Base-by-base conservation (phyloP, 2,113 vertebrate genomes). In the Limanda limanda region DNA sequence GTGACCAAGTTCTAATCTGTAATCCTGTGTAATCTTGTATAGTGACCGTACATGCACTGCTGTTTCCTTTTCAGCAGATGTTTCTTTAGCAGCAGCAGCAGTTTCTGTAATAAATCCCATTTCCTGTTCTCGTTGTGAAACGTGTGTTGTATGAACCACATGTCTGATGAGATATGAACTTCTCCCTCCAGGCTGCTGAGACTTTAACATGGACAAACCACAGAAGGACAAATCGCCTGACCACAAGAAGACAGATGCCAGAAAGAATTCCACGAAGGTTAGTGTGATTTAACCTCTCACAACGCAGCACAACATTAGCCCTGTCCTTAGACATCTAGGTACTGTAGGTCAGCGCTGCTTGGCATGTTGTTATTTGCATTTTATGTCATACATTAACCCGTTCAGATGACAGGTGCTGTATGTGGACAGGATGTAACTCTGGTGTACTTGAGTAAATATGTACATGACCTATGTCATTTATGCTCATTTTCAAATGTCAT, bases 181-280 rank as follows among this genome's bases (percentile, higher is more conserved):
- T 83, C 23, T 84, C 52, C 10, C 78, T 85, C 37, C 72, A 82
- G 80, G 71, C 65, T 42, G 68, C 71, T 78, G 69, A 83, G 69
- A 66, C 65, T 0, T 68, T 35, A 68, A 68, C 47, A 83, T 83
- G 85, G 78, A 67, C 24, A 35, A 78, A 61, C 40, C 35, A 10
- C 58, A 59, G 37, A 71, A 74, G 12, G 37, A 67, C 3, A 8
- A 3, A 6, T 31, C 18, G 2, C 13, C 18, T 47, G 74, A 78
- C 35, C 20, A 72, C 40, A 58, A 63, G 65, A 66, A 11, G 17
- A 69, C 31, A 1, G 8, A 77, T 4, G 40, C 52, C 11, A 15
- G 6, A 10, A 74, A 74, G 24, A 78, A 27, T 25, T 14, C 83
- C 27, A 45, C 2, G 76, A 82, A 91, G 91, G 91, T 92, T 61